Evolutionary conservation across 1,140 invertebrate species (phyloP), one percentile per base, ranked within the genome.

Genomic region (Octopus sinensis): DNA sequence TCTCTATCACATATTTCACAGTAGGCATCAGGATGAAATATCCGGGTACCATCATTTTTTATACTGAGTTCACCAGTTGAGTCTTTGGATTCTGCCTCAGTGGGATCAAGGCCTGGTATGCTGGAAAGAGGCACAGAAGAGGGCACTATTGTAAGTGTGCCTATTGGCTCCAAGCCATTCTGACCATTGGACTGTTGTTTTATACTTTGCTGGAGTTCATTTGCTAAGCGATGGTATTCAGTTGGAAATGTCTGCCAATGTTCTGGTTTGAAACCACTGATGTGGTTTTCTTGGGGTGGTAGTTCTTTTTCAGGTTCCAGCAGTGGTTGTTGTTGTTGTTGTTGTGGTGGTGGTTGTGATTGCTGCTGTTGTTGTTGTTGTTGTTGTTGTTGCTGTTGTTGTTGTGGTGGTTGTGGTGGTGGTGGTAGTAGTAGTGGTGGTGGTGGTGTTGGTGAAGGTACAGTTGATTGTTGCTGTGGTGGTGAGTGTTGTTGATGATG

Each of bases 21-120:
- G 89, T 97, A 99, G 5, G 97, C 91, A 98, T 97, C 51, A 94
- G 95, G 88, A 83, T 90, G 88, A 84, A 90, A 89, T 68, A 88
- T 88, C 56, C 85, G 79, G 54, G 82, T 83, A 51, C 83, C 82
- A 75, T 77, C 76, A 23, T 17, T 77, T 43, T 77, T 77, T 5
- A 77, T 77, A 13, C 43, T 77, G 23, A 77, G 6, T 6, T 77
- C 76, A 51, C 76, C 76, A 53, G 5, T 77, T 6, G 76, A 51
- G 52, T 77, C 76, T 53, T 77, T 77, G 43, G 76, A 43, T 52
- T 77, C 76, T 52, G 76, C 23, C 23, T 51, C 52, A 23, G 30
- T 17, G 7, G 52, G n/a, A 52, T 51, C 30, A 52, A 77, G 43
- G 52, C 76, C 76, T 52, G 76, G 23, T 13, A 7, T 73, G 52